phyloP scores from a whole-genome alignment of 1,140 invertebrate genomes.

The Saccostrea cuccullata region DNA sequence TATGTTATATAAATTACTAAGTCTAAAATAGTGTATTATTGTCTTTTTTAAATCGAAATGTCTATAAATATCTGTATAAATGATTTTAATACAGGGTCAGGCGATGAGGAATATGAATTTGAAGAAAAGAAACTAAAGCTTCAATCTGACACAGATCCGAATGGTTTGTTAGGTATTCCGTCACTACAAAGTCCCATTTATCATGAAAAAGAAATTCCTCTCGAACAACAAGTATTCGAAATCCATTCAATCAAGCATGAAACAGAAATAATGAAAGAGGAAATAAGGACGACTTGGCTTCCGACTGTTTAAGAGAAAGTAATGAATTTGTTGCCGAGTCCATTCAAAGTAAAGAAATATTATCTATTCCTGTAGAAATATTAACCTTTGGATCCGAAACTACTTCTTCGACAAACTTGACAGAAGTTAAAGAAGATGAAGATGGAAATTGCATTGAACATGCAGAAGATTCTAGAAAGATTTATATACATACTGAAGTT shows the following conservation, averaged over 20 bases:
- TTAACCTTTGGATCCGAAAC: not conserved
- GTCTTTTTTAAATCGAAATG: too few species aligned
- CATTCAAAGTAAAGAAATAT: not conserved
- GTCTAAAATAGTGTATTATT: too few species aligned
- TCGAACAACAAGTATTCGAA: not conserved
- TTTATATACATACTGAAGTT: too few species aligned
- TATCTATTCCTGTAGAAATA: not conserved
- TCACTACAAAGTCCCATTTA: not conserved
- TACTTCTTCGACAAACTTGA: not conserved
- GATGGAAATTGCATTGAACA: not conserved
- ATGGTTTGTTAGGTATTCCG: not conserved
- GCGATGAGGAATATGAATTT: not conserved
- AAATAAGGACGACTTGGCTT: not conserved
- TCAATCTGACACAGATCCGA: not conserved
- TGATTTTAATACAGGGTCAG: not conserved
- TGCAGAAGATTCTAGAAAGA: not conserved
- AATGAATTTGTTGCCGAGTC: not conserved
- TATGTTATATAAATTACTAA: too few species aligned
- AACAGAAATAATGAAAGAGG: not conserved
- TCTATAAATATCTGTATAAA: too few species aligned
- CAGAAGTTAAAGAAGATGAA: not conserved
- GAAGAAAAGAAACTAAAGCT: not conserved
- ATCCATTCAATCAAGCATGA: not conserved
- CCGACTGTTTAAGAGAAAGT: not conserved
- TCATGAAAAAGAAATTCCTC: too few species aligned